Evolutionary conservation across 2,113 vertebrate species (phyloP).

Genomic region (Albula goreensis): DNA sequence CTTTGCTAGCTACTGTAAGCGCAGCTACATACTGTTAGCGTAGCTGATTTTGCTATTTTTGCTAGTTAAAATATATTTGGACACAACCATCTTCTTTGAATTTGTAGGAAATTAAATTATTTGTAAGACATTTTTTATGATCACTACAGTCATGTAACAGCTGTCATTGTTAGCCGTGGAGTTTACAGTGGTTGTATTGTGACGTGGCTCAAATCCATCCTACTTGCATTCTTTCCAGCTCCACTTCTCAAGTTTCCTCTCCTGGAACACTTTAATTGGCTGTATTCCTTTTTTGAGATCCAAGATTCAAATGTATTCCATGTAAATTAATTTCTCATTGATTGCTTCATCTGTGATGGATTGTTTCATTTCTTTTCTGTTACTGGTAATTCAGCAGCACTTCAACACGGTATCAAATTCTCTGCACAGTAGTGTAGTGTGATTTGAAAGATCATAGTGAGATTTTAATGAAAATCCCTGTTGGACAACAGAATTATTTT

Average conservation of each 20-base stretch:
- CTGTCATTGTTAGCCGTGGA: neutral
- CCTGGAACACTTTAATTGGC: conserved; percentile 21
- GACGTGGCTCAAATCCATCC: neutral
- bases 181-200: neutral
- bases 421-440: neutral
- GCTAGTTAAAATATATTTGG: neutral
- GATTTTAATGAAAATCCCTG: conserved; percentile 12
- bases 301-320: conserved; percentile 14
- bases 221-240: neutral
- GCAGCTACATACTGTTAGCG: neutral
- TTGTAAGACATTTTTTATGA: neutral
- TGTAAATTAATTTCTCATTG: conserved; percentile 20
- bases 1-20: neutral
- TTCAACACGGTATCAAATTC: neutral
- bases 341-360: conserved; percentile 17
- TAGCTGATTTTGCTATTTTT: neutral
- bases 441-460: neutral
- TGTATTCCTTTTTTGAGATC: conserved; percentile 9
- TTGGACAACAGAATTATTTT: neutral
- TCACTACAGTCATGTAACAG: neutral
- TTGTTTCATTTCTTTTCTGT: conserved; percentile 15
- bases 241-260: conserved; percentile 9
- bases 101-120: neutral
- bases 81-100: neutral
- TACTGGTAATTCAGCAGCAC: neutral